phyloP scores from a whole-genome alignment of 2,888 invertebrate genomes.

The Mamestra brassicae region DNA sequence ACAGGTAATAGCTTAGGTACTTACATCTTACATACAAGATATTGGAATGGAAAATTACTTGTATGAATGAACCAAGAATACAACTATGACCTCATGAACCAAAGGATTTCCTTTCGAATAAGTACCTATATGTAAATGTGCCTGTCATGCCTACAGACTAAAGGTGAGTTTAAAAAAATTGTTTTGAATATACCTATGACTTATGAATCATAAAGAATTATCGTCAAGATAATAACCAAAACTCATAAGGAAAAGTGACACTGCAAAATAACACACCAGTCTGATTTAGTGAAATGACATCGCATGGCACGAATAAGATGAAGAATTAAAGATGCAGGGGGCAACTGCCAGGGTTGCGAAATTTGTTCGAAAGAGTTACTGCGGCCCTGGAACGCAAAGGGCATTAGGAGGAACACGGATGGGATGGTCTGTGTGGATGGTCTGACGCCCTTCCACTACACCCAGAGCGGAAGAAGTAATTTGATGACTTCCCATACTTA shows the following conservation, averaged over 20 bases:
- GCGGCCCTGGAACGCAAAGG: no score
- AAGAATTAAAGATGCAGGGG: background rate
- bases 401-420: no score
- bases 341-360: no score
- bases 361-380: no score
- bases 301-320: background rate
- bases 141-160: background rate
- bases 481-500: no score
- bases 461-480: no score
- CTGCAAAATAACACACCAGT: constrained; percentile 14
- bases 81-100: constrained; percentile 19
- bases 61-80: constrained; percentile 10
- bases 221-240: constrained; percentile 11
- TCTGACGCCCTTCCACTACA: no score
- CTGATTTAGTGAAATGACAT: constrained; percentile 24
- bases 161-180: background rate
- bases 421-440: no score
- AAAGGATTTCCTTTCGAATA: background rate
- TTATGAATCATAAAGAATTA: background rate
- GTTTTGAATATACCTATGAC: background rate
- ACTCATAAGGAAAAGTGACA: constrained; percentile 10
- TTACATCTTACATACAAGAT: background rate
- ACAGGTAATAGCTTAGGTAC: constrained; percentile 1
- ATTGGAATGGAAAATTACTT: constrained; percentile 19
- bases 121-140: background rate